phyloP scores from a whole-genome alignment of 1,140 invertebrate species.

The Plectus sambesii region DNA sequence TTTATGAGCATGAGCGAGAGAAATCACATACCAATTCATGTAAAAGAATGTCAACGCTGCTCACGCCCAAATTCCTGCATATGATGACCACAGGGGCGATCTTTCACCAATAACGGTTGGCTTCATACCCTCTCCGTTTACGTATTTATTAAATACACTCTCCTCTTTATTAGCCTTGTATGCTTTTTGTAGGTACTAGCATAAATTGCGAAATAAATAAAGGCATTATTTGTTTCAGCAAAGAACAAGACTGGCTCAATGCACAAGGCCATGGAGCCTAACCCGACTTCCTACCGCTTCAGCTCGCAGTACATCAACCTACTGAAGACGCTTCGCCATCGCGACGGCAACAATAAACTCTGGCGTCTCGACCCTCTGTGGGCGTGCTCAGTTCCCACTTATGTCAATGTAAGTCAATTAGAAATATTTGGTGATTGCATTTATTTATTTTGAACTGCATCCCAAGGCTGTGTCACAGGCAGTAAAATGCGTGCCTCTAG shows the following conservation, averaged over 20 bases:
- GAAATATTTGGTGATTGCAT: background rate
- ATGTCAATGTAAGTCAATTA: conserved; percentile 49
- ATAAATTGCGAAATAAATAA: background rate
- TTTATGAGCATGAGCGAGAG: conserved; percentile 2
- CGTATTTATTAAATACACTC: conserved; percentile 29
- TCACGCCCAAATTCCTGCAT: too few species aligned
- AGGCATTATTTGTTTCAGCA: background rate
- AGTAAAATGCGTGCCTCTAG: background rate
- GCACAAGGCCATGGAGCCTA: conserved; percentile 45
- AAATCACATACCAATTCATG: too few species aligned
- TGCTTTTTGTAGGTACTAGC: background rate
- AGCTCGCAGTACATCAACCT: conserved; percentile 50
- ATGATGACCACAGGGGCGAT: background rate
- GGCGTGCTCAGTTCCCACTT: conserved; percentile 51
- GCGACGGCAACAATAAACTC: conserved; percentile 23
- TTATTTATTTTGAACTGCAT: conserved; percentile 35
- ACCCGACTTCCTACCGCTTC: conserved; percentile 53
- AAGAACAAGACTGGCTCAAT: conserved; percentile 17
- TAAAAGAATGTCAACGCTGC: too few species aligned
- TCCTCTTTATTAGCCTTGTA: background rate
- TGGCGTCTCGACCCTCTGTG: conserved; percentile 46
- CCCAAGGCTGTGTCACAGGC: background rate
- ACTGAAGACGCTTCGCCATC: conserved; percentile 28
- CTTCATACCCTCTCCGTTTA: conserved; percentile 30
- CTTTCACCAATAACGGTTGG: conserved; percentile 6